Base-by-base conservation (phyloP, 1,140 invertebrate species). In the Hormaphis cornu region DNA sequence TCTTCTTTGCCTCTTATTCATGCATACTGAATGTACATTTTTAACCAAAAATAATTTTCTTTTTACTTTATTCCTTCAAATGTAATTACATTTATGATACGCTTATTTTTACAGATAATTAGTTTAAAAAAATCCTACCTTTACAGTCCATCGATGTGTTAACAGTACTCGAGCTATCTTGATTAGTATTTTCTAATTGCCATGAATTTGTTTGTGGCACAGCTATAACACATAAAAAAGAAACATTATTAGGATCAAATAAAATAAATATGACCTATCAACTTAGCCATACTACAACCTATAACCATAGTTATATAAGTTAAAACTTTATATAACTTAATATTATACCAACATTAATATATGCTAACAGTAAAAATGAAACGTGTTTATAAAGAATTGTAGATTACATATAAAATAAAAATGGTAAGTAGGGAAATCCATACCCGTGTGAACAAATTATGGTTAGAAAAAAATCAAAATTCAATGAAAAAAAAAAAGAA, bases 101-200 rank as follows among this genome's bases (percentile, higher is more conserved):
- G 30, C 20, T 40, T 58, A n/a, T 58, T 58, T 58, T 33, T 48
- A 48, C 44, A 48, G 50, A 24, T 26, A 48, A 50, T 50, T 12
- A n/a, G 10, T 48, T 24, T 20, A 44, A 20, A 61, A 8, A 66
- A 66, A 66, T 66, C 61, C 50, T 66, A 66, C 61, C 61, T 66
- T 66, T 66, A 35, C 61, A 66, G 16, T 66, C 61, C 61, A 66
- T 66, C n/a, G 61, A 44, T 35, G 61, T 66, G 33, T 66, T 66
- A 22, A 66, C 61, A 50, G 61, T 48, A 48, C 16, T 66, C 6
- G 61, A 35, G 28, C 61, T 66, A 35, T 66, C 61, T 66, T 66
- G 61, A 66, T 66, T 66, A 35, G n/a, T 50, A 50, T 42, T 66
- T 22, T 66, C 61, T 66, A 66, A 66, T 48, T 66, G 61, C 61